phyloP scores from a whole-genome alignment of 2,113 vertebrate species.

The Genyomyrus donnyi region DNA sequence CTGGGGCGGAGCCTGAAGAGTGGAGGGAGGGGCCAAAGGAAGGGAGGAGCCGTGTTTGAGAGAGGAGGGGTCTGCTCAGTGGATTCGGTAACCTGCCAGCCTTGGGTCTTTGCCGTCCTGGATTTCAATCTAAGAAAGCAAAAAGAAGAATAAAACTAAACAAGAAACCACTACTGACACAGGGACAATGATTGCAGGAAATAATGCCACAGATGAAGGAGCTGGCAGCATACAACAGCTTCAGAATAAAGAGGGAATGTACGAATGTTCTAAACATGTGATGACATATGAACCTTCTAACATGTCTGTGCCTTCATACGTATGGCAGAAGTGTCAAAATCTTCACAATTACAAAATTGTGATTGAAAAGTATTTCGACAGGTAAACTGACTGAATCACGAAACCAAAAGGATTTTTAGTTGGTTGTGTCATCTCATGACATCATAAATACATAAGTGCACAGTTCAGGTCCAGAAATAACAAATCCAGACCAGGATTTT shows the following conservation, averaged over 20 bases:
- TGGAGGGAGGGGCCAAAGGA: neutral
- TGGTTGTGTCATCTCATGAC: neutral
- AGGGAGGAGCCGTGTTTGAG: conserved; percentile 13
- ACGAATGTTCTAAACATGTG: neutral
- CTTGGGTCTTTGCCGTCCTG: conserved; percentile 56
- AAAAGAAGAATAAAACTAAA: neutral
- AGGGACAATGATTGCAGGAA: neutral
- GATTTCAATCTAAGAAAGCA: conserved; percentile 52
- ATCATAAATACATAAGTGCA: neutral
- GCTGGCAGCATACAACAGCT: neutral
- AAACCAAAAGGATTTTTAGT: neutral
- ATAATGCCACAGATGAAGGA: neutral
- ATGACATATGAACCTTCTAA: neutral
- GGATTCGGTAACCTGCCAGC: conserved; percentile 50
- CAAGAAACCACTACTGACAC: neutral
- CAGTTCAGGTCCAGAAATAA: neutral
- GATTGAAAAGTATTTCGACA: neutral
- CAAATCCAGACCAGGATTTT: neutral
- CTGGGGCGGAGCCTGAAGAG: conserved; percentile 4
- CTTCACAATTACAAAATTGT: neutral
- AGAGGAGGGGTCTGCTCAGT: conserved; percentile 43
- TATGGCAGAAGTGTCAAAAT: neutral
- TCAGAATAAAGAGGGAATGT: neutral
- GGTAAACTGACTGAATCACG: neutral
- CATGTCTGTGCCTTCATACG: neutral